Evolutionary conservation across 2,888 invertebrate species (phyloP), one percentile per base, ranked within the genome.

Genomic region (Ceriagrion tenellum): DNA sequence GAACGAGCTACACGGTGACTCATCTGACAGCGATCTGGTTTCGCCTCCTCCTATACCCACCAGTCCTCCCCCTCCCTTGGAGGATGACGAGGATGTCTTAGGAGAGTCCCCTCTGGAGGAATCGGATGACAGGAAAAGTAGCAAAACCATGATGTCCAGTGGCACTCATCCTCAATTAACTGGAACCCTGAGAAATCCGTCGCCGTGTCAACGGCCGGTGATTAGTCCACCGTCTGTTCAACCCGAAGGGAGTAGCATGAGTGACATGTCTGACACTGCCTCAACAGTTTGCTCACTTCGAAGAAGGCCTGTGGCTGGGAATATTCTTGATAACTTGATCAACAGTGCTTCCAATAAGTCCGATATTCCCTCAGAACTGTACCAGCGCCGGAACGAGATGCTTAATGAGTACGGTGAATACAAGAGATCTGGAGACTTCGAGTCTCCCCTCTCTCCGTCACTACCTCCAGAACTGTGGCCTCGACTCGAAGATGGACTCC

Each of bases 31-130:
- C 96, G 99, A 99, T 96, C 97, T 98, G 91, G 97, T 98, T 10
- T 98, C 98, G 4, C 98, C 98, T 8, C 98, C 98, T 13, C 98
- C 98, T 0, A 98, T 98, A 96, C 98, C 98, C 12, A 98, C 98
- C 47, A 98, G 98, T 20, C 98, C 98, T 0, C 98, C 98, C 0
- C 98, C 98, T 13, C 96, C 98, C 96, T 98, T 98, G 95, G 98
- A 98, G 95, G 91, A 95, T 47, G 95, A 95, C 35, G 95, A 95
- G 30, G 95, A 95, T 69, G 91, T 90, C 16, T 91, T 95, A n/a
- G 69, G 74, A 40, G 74, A 93, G 47, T 93, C 93, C 13, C 96
- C 96, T 30, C 95, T 96, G 30, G 96, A 96, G 47, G 93, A 93
- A 69, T 69, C 93, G 16, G 93, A 93, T n/a, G 93, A 93, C 13